phyloP scores from a whole-genome alignment of 2,797 vertebrate genomes.

The Brotula barbata region DNA sequence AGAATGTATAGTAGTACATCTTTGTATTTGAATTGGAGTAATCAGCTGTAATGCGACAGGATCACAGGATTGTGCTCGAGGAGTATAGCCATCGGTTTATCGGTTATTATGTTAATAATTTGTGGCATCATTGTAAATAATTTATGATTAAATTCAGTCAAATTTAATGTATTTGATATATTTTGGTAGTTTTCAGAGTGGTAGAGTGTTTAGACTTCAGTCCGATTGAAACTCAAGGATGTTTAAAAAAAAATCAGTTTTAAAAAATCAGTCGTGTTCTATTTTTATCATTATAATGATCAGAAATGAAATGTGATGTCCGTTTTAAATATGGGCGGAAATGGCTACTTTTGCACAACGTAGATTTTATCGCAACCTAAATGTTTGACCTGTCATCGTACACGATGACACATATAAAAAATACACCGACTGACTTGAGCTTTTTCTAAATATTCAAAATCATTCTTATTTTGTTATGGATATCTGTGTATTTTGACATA shows the following conservation, averaged over 20 bases:
- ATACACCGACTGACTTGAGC: neutral
- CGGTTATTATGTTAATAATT: conserved; percentile 15
- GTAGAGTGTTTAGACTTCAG: conserved; percentile 6
- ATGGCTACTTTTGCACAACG: conserved; percentile 2
- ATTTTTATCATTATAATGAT: conserved; percentile 6
- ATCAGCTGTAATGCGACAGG: conserved; percentile 17
- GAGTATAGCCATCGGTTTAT: conserved; percentile 48
- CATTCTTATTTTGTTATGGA: conserved; percentile 19
- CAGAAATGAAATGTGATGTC: conserved; percentile 2
- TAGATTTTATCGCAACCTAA: no score
- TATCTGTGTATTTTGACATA: conserved; percentile 18
- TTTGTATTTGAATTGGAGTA: conserved; percentile 35
- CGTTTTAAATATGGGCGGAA: conserved; percentile 12
- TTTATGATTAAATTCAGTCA: conserved; percentile 46
- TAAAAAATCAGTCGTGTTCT: neutral
- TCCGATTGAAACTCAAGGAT: conserved; percentile 43
- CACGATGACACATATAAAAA: conserved; percentile 1
- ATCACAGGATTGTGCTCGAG: conserved; percentile 38
- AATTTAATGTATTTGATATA: conserved; percentile 31
- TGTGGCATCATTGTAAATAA: conserved; percentile 31
- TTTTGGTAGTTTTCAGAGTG: conserved; percentile 4
- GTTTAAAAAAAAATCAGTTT: conserved; percentile 61
- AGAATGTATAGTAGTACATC: conserved; percentile 12
- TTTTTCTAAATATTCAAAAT: conserved; percentile 7
- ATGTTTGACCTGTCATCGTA: neutral